Evolutionary conservation across 2,797 vertebrate genomes (phyloP).

Genomic region (Furcifer pardalis): DNA sequence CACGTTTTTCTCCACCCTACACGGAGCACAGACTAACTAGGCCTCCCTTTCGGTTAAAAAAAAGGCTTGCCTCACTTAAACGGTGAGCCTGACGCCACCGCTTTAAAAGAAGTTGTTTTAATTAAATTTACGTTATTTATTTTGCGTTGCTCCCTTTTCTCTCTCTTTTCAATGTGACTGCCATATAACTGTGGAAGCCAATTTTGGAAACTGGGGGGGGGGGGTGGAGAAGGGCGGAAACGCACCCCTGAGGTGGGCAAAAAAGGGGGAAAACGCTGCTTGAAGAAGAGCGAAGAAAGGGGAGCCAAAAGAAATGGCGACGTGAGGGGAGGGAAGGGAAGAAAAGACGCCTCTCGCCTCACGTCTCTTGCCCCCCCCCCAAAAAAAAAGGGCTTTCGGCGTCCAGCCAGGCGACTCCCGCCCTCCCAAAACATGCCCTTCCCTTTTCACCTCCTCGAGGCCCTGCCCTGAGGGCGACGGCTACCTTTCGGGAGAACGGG

Average conservation of each 20-base stretch:
- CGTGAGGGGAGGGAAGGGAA: background rate
- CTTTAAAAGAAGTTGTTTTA: too few relatives aligned
- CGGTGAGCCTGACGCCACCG: too few relatives aligned
- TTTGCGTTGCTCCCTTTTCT: too few relatives aligned
- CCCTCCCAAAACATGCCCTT: background rate
- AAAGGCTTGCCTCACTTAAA: too few relatives aligned
- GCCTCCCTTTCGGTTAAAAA: background rate
- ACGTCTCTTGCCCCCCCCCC: background rate
- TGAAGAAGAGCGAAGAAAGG: background rate
- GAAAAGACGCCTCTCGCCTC: background rate
- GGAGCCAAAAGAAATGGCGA: background rate
- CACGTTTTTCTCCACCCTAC: background rate
- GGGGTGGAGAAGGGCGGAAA: background rate
- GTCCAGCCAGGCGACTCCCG: background rate
- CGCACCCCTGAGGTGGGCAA: too few relatives aligned
- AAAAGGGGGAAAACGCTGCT: background rate
- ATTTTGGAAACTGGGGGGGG: background rate
- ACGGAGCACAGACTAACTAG: background rate
- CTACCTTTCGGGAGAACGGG: conserved; percentile 34
- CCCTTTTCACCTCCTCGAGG: background rate
- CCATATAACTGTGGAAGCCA: background rate
- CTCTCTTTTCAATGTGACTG: too few relatives aligned
- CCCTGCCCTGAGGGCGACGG: background rate
- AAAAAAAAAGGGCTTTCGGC: background rate
- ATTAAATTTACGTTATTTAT: too few relatives aligned